A percentile compares a stretch with the other conserved stretches of the same genome.
These are phyloP conservation scores for Spinus pinus DNA, from an alignment of 2,797 vertebrate species.

Conservation along the genomic window DNA sequence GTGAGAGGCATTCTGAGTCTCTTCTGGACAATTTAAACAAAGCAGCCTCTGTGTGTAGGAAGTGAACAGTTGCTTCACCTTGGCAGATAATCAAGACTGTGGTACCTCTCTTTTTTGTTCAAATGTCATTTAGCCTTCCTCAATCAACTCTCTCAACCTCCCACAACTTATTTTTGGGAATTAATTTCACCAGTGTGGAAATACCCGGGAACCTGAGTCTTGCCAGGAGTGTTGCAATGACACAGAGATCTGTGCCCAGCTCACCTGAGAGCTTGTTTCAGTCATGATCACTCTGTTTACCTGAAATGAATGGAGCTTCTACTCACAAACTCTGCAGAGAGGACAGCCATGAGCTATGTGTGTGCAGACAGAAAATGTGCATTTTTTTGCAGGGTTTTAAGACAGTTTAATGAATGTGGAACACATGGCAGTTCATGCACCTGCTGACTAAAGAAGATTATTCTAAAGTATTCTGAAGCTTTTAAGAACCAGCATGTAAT, in stretches of 20 bases:
- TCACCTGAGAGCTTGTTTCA: background rate
- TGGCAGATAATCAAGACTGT: background rate
- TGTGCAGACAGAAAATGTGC: background rate
- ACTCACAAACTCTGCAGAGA: background rate
- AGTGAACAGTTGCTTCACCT: background rate
- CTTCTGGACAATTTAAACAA: background rate
- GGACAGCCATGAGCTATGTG: background rate
- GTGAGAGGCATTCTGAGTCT: background rate
- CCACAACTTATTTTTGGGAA: background rate
- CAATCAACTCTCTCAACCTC: background rate
- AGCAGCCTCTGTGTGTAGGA: background rate
- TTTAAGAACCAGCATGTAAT: background rate
- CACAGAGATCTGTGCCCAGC: background rate
- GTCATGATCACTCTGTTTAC: background rate
- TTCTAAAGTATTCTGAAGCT: background rate
- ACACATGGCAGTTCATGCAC: background rate
- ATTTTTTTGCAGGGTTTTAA: background rate
- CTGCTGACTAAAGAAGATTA: conserved; percentile 29
- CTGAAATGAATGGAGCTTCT: background rate
- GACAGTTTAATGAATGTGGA: background rate
- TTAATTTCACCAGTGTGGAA: background rate
- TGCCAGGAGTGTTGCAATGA: background rate
- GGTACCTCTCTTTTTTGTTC: background rate
- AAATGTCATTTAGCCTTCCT: background rate
- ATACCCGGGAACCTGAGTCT: background rate